Evolutionary conservation across 2,113 vertebrate species (phyloP).

Genomic region (Rhadina sibilatrix): DNA sequence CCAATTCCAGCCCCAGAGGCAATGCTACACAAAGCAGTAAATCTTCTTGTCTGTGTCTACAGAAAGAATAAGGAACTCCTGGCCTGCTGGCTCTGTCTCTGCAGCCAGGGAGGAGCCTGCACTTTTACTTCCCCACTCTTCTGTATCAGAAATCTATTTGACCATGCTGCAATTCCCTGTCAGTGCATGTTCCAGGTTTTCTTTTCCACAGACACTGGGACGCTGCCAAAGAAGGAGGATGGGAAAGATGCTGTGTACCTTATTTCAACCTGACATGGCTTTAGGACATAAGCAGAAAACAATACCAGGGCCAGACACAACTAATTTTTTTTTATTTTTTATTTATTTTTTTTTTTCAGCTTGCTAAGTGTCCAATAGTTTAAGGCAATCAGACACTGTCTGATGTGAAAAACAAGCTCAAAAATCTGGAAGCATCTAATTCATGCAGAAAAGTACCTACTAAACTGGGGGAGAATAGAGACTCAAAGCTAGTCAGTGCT

Average conservation of each 20-base stretch:
- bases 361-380: neutral
- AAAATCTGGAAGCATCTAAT: neutral
- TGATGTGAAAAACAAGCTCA: neutral
- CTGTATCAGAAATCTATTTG: neutral
- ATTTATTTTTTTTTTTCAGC: neutral
- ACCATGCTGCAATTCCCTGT: neutral
- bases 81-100: neutral
- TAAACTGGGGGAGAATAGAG: neutral
- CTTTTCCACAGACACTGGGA: neutral
- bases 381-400: neutral
- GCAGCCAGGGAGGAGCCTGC: neutral
- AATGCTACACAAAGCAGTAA: neutral
- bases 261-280: neutral
- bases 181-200: neutral
- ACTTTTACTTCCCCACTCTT: neutral
- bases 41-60: neutral
- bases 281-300: conserved; percentile 7
- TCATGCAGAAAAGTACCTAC: neutral
- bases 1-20: conserved; percentile 14
- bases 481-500: neutral
- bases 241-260: neutral
- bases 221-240: neutral
- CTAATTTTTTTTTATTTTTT: neutral
- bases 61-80: neutral
- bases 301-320: neutral